Base-by-base conservation (phyloP, 92 coral and sea anemone species). In the Isaurus tuberculatus region DNA sequence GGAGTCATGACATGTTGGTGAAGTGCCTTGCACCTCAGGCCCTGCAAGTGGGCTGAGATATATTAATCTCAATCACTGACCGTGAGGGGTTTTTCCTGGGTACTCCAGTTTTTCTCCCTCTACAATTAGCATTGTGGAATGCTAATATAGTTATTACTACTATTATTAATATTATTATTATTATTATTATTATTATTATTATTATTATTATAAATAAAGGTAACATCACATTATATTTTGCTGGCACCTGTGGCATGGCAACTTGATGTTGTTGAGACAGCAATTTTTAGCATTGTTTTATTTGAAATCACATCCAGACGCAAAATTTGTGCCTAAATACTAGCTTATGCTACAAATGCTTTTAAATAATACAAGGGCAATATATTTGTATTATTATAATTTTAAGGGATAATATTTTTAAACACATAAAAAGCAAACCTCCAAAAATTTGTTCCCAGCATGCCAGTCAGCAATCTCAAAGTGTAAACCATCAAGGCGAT, bases 11-110 rank as follows among this genome's bases (percentile, higher is more conserved):
- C n/a, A n/a, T 2, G 1, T 26, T 64, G 70, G 70, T 64, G 70
- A 64, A 64, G 70, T 64, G 70, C 70, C 70, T 64, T 64, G 26
- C 34, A 64, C 70, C 40, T 64, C 70, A 27, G 73, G 73, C 27
- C 73, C 44, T 33, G 44, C 73, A 31, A 1, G 33, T 26, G 68
- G 68, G 33, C 68, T 63, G 68, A 63, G 33, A 63, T 63, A 25
- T 63, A 15, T 68, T 32, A 30, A 68, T 68, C 73, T n/a, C 73
- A 32, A 64, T 64, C 73, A 13, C 48, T 68, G 73, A 68, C 73
- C 44, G 46, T 68, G 73, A 32, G 73, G 73, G 44, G 0, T 68
- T 68, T 68, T 68, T 30, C 30, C 43, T 68, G 68, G 68, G 68
- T 63, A 63, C 68, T 63, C 19, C 63, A 53, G 63, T 53, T 53